Evolutionary conservation across 2,888 invertebrate species (phyloP), one percentile per base, ranked within the genome.

Genomic region (Gonocerus acuteangulatus): DNA sequence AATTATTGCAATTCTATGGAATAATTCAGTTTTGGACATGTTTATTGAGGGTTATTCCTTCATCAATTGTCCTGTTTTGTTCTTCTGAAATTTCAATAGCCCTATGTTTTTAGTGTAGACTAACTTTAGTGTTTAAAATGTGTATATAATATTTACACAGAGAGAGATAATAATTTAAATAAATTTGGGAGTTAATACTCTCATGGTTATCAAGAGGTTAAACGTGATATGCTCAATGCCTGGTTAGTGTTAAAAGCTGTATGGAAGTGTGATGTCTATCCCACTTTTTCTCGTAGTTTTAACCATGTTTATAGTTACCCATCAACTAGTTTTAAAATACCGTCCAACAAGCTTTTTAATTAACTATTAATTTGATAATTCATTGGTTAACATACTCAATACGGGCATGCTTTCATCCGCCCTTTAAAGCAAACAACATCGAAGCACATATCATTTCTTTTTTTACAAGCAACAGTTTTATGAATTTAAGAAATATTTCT

Each of bases 151-250:
- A 39, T 34, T 34, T 11, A 49, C 16, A 27, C 19, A 34, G 32
- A 34, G 32, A 34, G 27, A 6, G 9, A 27, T 27, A 27, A 27
- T 9, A 27, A 27, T 27, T 27, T 39, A 13, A 39, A n/a, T 39
- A 13, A 39, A 22, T 19, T 21, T 54, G 39, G 39, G 42, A 54
- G 13, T 54, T 34, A 54, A 23, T 42, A 51, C 15, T 51, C n/a
- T 19, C 15, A 19, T 19, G 16, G 13, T 21, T 42, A 22, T 42
- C 36, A 42, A 19, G 18, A 42, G 21, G 11, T 22, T 34, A 15
- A 34, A 51, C 32, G 54, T 54, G 42, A 54, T 42, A 54, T 54
- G 54, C 54, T 54, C 54, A 54, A 54, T 54, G 39, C 39, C 54
- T 54, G 54, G 54, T 54, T 54, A 54, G 54, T 54, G 54, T 54